These are phyloP conservation scores for Drosophila rufa DNA, from an alignment of 1,140 invertebrate genomes.

Conservation along the genomic window DNA sequence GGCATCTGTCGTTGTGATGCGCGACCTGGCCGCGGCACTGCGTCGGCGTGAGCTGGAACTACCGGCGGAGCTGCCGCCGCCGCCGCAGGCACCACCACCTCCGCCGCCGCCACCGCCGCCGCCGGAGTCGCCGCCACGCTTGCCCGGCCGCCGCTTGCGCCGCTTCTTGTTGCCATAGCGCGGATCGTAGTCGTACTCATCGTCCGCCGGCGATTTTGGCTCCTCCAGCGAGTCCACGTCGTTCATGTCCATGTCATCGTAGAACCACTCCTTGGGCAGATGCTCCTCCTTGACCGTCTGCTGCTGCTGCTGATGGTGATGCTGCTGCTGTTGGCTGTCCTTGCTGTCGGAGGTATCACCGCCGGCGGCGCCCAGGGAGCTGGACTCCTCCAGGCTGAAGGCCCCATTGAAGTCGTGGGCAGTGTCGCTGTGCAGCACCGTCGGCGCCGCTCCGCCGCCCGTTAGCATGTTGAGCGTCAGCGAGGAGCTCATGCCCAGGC, in stretches of 20 bases:
- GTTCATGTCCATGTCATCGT: slow-evolving; percentile 94
- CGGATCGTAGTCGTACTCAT: slow-evolving; percentile 97
- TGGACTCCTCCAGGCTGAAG: slow-evolving; percentile 78
- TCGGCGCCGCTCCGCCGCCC: slow-evolving; percentile 61
- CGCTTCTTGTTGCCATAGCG: slow-evolving; percentile 83
- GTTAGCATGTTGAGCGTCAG: slow-evolving; percentile 68
- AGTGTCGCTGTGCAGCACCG: slow-evolving; percentile 65
- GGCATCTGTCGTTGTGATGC: slow-evolving; percentile 68
- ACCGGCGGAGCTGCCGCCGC: slow-evolving; percentile 17
- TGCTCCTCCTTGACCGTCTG: slow-evolving; percentile 65
- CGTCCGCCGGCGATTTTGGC: slow-evolving; percentile 95
- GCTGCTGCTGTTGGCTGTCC: slow-evolving; percentile 80
- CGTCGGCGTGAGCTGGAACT: slow-evolving; percentile 56
- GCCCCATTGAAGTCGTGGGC: slow-evolving; percentile 80
- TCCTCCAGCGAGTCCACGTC: slow-evolving; percentile 97
- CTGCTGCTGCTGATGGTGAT: slow-evolving; percentile 65
- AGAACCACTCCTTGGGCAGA: slow-evolving; percentile 91
- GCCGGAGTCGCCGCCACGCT: slow-evolving; percentile 49
- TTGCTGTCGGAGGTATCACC: slow-evolving; percentile 84
- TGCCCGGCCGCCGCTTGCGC: slow-evolving; percentile 76
- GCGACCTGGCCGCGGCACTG: slow-evolving; percentile 57
- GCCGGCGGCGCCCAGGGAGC: slow-evolving; percentile 78
- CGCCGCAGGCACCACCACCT: slow-evolving; percentile 22
- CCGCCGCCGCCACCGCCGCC: slow-evolving; percentile 21
- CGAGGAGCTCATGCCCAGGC: slow-evolving; percentile 39